These are phyloP conservation scores for Girardia tigrina DNA, from an alignment of 2,888 invertebrate species.

Conservation along the genomic window DNA sequence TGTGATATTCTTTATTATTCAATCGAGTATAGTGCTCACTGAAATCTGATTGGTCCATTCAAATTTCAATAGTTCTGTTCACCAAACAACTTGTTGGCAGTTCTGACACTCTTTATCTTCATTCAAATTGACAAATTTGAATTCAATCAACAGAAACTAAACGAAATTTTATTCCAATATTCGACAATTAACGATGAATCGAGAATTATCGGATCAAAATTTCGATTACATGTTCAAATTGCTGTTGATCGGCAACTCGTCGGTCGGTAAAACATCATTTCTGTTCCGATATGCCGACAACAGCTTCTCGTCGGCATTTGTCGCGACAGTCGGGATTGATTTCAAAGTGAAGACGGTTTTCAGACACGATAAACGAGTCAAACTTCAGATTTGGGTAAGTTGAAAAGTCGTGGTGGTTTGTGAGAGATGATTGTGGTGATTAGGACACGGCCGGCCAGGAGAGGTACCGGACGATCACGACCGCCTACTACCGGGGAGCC, in stretches of 20 bases:
- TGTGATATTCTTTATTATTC: too few species aligned
- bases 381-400: slow-evolving; percentile 95
- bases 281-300: slow-evolving; percentile 98
- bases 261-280: slow-evolving; percentile 92
- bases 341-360: slow-evolving; percentile 99
- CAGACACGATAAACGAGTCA: slow-evolving; percentile 94
- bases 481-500: slow-evolving; percentile 93
- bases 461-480: slow-evolving; percentile 93
- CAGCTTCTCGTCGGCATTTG: slow-evolving; percentile 97
- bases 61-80: too few species aligned
- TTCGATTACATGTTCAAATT: slow-evolving; percentile 51
- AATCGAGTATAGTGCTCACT: too few species aligned
- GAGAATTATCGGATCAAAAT: slow-evolving; percentile 28
- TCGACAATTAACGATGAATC: too few species aligned
- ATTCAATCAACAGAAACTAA: too few species aligned
- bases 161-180: too few species aligned
- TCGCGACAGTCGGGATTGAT: slow-evolving; percentile 97
- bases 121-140: too few species aligned
- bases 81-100: too few species aligned
- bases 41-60: too few species aligned
- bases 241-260: slow-evolving; percentile 51
- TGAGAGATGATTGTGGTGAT: neutral
- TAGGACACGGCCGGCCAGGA: slow-evolving; percentile 98
- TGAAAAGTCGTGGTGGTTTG: too few species aligned
- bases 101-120: too few species aligned